Base-by-base conservation (phyloP, 2,797 vertebrate genomes). In the Pitangus sulphuratus region DNA sequence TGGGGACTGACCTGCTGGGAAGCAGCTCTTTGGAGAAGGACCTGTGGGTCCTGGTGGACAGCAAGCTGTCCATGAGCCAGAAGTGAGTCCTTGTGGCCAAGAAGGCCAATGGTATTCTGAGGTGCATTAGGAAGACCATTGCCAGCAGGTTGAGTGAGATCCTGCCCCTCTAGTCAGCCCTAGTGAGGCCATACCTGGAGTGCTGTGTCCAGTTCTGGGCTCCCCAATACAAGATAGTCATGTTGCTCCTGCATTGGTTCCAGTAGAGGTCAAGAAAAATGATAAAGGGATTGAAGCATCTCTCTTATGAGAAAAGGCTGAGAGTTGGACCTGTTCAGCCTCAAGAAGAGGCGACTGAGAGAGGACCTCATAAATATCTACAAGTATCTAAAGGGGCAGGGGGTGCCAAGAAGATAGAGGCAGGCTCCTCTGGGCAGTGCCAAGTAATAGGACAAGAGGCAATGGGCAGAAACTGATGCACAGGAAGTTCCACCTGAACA, bases 341-440 rank as follows among this genome's bases (percentile, higher is more conserved):
- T 51, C 0, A 0, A 58, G 71, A 44, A 15, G 56, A 19, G 33
- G 4, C 1, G 2, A 1, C 17, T 60, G 40, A 20, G 40, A 33
- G 47, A 9, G 4, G 2, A 28, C 7, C 21, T 68, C 35, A 61
- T 6, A 35, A 35, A 15, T 11, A 1, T n/a, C 25, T 31, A 1
- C 61, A 48, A 35, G 54, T 54, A 4, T 48, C 21, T 42, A 42
- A 42, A 75, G 20, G 21, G 18, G 15, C 15, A 15, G 40, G 8
- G 1, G 15, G 2, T 62, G 19, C 2, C 26, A 44, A 15, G n/a
- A 48, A 4, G 19, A 12, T 37, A 37, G 42, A 25, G 11, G 4
- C 42, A 76, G 28, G 28, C 20, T 57, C 20, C 25, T 4, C 16
- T 26, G 14, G 5, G 50, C 39, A 33, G 11, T 39, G 19, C 37